Evolutionary conservation across 64 coral and sea anemone species (phyloP).

Genomic region (Stichodactyla mertensii): DNA sequence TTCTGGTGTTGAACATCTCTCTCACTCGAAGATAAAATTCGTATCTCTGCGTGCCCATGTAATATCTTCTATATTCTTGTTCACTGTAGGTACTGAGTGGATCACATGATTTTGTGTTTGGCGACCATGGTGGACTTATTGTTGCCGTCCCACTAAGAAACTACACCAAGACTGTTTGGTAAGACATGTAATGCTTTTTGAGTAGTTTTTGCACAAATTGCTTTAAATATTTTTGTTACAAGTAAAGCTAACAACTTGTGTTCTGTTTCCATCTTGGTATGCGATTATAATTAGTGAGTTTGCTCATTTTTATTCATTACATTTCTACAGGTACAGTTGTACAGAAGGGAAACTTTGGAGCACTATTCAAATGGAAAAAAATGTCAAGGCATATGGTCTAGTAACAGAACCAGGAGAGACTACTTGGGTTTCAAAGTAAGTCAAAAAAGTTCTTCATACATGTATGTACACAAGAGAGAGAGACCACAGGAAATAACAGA

Average conservation of each 20-base stretch:
- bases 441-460: not conserved
- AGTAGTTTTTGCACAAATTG: no score
- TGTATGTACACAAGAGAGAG: no score
- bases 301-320: not conserved
- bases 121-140: constrained; percentile 57
- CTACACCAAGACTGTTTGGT: constrained; percentile 33
- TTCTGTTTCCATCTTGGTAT: no score
- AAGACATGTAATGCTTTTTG: not conserved
- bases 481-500: no score
- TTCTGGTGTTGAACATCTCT: no score
- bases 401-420: constrained; percentile 58
- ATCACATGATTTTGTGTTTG: constrained; percentile 44
- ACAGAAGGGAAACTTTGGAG: constrained; percentile 51
- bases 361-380: not conserved
- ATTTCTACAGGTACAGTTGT: constrained; percentile 41
- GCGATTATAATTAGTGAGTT: no score
- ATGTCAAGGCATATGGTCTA: constrained; percentile 34
- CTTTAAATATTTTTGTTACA: no score
- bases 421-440: constrained; percentile 54
- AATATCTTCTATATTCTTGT: not conserved
- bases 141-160: constrained; percentile 32
- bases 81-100: constrained; percentile 16
- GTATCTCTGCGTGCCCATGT: no score
- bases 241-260: no score
- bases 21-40: no score